phyloP scores from a whole-genome alignment of 35 echinoderm and acorn worm species.

The Chiridota heheva region DNA sequence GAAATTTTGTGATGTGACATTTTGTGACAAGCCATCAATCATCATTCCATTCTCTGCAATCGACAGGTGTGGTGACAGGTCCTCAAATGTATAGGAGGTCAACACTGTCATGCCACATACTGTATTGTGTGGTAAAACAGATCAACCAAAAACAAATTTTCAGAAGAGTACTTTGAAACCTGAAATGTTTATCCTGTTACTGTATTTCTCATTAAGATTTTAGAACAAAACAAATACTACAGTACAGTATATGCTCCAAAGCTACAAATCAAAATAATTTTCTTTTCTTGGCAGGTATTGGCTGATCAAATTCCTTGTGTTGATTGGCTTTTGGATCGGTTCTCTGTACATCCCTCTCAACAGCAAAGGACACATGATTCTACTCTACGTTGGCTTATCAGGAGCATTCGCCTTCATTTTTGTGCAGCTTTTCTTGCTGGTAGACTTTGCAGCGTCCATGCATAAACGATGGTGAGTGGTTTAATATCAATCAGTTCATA shows the following conservation, averaged over 20 bases:
- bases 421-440: constrained; percentile 84
- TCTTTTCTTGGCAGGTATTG: constrained; percentile 58
- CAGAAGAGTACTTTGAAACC: too few species aligned
- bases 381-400: constrained; percentile 74
- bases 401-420: constrained; percentile 81
- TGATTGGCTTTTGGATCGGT: constrained; percentile 58
- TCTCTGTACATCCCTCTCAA: constrained; percentile 74
- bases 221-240: neutral
- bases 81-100: too few species aligned
- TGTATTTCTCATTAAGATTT: too few species aligned
- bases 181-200: too few species aligned
- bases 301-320: constrained; percentile 70
- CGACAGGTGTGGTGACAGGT: too few species aligned
- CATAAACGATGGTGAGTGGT: constrained; percentile 76
- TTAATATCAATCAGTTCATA: neutral
- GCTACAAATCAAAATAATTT: too few species aligned
- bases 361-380: constrained; percentile 31
- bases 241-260: neutral
- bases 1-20: too few species aligned
- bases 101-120: too few species aligned
- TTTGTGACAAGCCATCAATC: too few species aligned
- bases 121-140: too few species aligned
- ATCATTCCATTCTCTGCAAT: too few species aligned
- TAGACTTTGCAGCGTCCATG: constrained; percentile 86
- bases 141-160: too few species aligned